Evolutionary conservation across 2,113 vertebrate genomes (phyloP).

Genomic region (Labeo rohita): DNA sequence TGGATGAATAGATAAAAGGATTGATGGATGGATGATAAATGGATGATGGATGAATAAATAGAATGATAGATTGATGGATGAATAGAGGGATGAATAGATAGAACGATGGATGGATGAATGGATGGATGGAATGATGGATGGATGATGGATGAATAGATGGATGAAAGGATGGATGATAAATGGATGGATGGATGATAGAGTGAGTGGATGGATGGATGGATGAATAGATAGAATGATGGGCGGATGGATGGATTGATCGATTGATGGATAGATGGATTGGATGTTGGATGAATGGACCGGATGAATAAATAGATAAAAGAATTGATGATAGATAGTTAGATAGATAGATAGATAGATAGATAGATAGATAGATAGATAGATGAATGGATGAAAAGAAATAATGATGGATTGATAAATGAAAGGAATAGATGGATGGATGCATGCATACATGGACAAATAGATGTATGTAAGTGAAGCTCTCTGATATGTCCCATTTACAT

Average conservation of each 20-base stretch:
- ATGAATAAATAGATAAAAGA: neutral
- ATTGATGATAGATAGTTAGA: neutral
- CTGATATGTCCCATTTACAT: neutral
- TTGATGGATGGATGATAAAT: no score
- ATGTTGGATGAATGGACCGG: neutral
- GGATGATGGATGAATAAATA: no score
- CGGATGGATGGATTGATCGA: no score
- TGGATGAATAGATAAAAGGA: no score
- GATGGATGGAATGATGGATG: neutral
- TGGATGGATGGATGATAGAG: no score
- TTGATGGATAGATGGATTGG: neutral
- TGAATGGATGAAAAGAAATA: no score
- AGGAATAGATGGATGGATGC: neutral
- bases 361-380: neutral
- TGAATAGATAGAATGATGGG: no score
- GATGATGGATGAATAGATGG: no score
- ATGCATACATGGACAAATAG: neutral
- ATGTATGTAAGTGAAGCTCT: neutral
- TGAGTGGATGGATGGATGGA: no score
- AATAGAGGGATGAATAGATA: neutral
- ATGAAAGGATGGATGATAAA: no score
- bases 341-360: neutral
- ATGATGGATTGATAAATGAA: neutral
- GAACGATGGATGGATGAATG: rapidly evolving
- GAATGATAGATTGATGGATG: neutral